Percentiles rank a stretch among this genome's conserved stretches.
Conservation (phyloP, 2,888 invertebrate species). For the Plebejus anna region DNA sequence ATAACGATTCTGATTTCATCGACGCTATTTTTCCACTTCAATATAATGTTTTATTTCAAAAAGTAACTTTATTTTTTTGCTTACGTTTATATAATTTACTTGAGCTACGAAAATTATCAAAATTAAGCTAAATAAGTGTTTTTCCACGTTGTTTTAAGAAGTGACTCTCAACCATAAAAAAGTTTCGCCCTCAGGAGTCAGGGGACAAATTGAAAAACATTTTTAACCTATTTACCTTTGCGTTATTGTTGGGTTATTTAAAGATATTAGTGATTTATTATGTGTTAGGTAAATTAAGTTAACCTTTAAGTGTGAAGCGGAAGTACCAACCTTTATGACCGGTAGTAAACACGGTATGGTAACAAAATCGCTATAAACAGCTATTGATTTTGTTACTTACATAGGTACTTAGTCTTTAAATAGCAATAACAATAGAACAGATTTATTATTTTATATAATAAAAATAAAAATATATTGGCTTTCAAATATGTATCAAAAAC, state of each 20-base stretch:
- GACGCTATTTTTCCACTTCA: not conserved
- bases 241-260: not conserved
- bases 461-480: not conserved
- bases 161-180: too few species aligned
- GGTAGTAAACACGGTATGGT: not conserved
- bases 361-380: not conserved
- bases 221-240: not conserved
- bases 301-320: not conserved
- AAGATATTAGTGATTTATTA: not conserved
- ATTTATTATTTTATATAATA: too few species aligned
- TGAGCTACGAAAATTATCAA: too few species aligned
- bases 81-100: not conserved
- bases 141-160: too few species aligned
- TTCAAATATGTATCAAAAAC: not conserved
- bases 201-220: not conserved
- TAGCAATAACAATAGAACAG: too few species aligned
- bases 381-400: not conserved
- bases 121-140: too few species aligned
- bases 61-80: not conserved
- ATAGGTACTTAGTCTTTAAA: not conserved
- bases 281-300: not conserved
- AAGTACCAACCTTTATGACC: not conserved
- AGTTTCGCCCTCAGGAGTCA: too few species aligned
- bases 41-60: not conserved
- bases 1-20: conserved; percentile 16